Evolutionary conservation across 2,888 invertebrate species (phyloP).

Genomic region (Cordilura impudica): DNA sequence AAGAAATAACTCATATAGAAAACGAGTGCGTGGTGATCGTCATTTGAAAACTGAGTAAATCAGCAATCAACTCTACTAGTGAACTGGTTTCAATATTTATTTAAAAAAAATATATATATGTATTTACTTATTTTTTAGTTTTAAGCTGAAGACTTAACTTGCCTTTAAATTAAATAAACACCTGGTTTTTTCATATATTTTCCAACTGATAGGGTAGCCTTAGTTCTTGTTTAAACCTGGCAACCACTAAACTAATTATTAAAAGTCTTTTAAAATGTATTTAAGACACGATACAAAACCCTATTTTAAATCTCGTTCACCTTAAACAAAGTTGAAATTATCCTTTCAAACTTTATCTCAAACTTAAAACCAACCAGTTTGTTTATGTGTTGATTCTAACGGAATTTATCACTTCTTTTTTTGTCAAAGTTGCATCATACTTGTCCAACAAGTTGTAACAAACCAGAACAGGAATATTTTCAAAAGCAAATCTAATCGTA

Average conservation of each 20-base stretch:
- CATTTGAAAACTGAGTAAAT: conserved; percentile 14
- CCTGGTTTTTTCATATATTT: background rate
- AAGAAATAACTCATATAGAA: conserved; percentile 15
- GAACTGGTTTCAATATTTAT: conserved; percentile 43
- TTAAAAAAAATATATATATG: background rate
- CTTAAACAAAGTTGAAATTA: background rate
- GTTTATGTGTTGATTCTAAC: conserved; percentile 23
- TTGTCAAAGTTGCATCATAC: conserved; percentile 38
- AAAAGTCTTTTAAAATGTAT: background rate
- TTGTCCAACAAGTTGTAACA: conserved; percentile 19
- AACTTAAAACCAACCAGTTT: conserved; percentile 14
- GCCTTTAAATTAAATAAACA: conserved; percentile 14
- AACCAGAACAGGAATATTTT: conserved; percentile 15
- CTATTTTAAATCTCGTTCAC: background rate
- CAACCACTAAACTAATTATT: background rate
- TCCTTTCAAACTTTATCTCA: conserved; percentile 32
- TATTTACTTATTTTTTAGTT: conserved; percentile 30
- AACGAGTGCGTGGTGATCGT: conserved; percentile 42
- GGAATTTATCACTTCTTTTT: conserved; percentile 26
- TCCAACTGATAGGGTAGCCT: background rate
- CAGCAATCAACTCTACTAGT: background rate
- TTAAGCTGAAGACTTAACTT: conserved; percentile 46
- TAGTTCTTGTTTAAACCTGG: background rate
- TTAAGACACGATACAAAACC: background rate
- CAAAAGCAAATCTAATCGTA: conserved; percentile 5